A percentile compares a stretch with the other conserved stretches of the same genome.
Evolutionary conservation across 1,140 invertebrate genomes (phyloP).

Genomic region (Onthophagus taurus): DNA sequence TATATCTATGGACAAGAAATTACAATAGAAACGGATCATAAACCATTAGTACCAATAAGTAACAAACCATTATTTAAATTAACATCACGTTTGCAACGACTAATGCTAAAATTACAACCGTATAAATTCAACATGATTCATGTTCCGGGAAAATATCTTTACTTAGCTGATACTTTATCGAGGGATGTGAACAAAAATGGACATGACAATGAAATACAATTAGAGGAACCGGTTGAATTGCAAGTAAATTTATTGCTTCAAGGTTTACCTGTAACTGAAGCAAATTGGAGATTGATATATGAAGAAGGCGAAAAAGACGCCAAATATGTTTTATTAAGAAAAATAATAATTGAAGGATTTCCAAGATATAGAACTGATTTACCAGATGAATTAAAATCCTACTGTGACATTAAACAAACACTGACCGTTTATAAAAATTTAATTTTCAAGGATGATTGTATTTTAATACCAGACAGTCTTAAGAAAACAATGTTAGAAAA

Average conservation of each 20-base stretch:
- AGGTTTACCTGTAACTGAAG: slow-evolving; percentile 13
- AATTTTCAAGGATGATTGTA: slow-evolving; percentile 21
- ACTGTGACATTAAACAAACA: slow-evolving; percentile 15
- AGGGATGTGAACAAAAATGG: slow-evolving; percentile 19
- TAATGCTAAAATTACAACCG: slow-evolving; percentile 17
- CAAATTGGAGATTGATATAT: slow-evolving; percentile 25
- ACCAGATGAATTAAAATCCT: slow-evolving; percentile 12
- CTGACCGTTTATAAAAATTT: slow-evolving; percentile 25
- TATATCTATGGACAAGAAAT: slow-evolving; percentile 22
- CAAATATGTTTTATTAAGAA: slow-evolving; percentile 21
- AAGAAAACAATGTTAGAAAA: neutral
- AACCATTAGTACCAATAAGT: slow-evolving; percentile 17
- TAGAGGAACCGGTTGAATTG: too few relatives aligned
- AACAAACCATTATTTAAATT: slow-evolving; percentile 18
- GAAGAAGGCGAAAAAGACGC: slow-evolving; percentile 24
- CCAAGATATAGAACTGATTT: slow-evolving; percentile 29
- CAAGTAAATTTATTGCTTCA: slow-evolving; percentile 13
- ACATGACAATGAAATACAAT: slow-evolving; percentile 9
- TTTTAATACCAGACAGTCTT: neutral
- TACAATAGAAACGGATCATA: slow-evolving; percentile 24
- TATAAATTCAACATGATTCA: slow-evolving; percentile 18
- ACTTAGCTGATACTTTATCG: slow-evolving; percentile 32
- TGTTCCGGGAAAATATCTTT: slow-evolving; percentile 23
- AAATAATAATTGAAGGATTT: slow-evolving; percentile 33
- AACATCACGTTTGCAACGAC: slow-evolving; percentile 19